These are phyloP conservation scores for Premnoplex brunnescens DNA, from an alignment of 2,797 vertebrate species.

Conservation along the genomic window DNA sequence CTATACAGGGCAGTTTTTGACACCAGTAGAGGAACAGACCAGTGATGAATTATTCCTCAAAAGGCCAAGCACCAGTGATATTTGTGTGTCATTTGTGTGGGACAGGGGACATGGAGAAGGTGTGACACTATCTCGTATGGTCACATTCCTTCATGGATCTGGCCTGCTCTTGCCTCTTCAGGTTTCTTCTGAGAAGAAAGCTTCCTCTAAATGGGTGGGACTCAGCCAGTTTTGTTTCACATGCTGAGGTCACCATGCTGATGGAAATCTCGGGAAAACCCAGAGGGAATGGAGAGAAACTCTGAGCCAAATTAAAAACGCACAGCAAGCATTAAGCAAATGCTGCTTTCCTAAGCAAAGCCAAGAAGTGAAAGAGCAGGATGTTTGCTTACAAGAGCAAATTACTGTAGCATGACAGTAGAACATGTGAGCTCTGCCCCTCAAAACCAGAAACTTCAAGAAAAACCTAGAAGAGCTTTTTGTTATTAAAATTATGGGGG, in stretches of 20 bases:
- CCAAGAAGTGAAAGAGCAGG: background rate
- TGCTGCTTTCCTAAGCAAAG: background rate
- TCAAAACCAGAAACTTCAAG: background rate
- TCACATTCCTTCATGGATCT: background rate
- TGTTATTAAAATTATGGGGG: background rate
- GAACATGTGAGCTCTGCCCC: accelerated
- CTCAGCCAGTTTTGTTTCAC: background rate
- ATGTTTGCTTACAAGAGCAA: background rate
- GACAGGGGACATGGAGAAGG: background rate
- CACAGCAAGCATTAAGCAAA: background rate
- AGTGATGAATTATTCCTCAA: background rate
- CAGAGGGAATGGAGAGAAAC: background rate
- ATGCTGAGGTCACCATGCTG: background rate
- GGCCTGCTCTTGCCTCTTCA: background rate
- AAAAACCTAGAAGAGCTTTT: background rate
- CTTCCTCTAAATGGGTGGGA: background rate
- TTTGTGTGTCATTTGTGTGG: background rate
- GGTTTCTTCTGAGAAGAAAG: background rate
- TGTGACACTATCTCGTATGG: background rate
- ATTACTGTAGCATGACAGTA: background rate
- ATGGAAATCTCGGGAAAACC: background rate
- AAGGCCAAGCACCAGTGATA: background rate
- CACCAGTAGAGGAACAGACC: background rate
- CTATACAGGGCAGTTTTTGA: background rate
- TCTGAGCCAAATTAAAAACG: background rate